A percentile compares a stretch with the other conserved stretches of the same genome.
These are phyloP conservation scores for Pachliopta kotzebuea DNA, from an alignment of 2,888 invertebrate genomes.

Conservation along the genomic window DNA sequence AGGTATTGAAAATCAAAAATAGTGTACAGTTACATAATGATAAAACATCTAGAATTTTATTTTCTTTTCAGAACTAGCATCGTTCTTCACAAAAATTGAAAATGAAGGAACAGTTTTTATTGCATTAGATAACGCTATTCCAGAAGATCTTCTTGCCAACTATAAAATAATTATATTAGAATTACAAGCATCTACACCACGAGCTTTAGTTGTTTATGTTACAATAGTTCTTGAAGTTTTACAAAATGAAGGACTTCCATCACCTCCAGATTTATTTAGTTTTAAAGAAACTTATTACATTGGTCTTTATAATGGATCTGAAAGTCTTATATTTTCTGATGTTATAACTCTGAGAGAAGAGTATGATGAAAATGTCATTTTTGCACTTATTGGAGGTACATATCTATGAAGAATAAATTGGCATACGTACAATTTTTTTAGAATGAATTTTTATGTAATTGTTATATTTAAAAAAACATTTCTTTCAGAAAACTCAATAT, in stretches of 20 bases:
- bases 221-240: conserved; percentile 39
- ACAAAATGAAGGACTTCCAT: conserved; percentile 10
- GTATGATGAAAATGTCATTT: conserved; percentile 38
- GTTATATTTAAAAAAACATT: neutral
- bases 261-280: conserved; percentile 21
- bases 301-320: conserved; percentile 37
- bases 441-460: no score
- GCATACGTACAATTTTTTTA: neutral
- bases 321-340: conserved; percentile 36
- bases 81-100: conserved; percentile 34
- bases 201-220: conserved; percentile 37
- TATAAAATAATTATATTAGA: conserved; percentile 40
- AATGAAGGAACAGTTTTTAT: conserved; percentile 35
- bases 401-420: neutral
- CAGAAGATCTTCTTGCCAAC: conserved; percentile 37
- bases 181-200: conserved; percentile 40
- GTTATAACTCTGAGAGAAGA: conserved; percentile 39
- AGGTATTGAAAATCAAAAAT: neutral
- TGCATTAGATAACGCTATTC: conserved; percentile 32
- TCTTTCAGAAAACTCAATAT: conserved; percentile 12
- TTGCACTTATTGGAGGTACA: conserved; percentile 43
- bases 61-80: conserved; percentile 37
- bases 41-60: neutral
- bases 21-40: neutral
- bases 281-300: conserved; percentile 40